Conservation (phyloP, 2,113 vertebrate genomes). For the Pristiophorus japonicus region DNA sequence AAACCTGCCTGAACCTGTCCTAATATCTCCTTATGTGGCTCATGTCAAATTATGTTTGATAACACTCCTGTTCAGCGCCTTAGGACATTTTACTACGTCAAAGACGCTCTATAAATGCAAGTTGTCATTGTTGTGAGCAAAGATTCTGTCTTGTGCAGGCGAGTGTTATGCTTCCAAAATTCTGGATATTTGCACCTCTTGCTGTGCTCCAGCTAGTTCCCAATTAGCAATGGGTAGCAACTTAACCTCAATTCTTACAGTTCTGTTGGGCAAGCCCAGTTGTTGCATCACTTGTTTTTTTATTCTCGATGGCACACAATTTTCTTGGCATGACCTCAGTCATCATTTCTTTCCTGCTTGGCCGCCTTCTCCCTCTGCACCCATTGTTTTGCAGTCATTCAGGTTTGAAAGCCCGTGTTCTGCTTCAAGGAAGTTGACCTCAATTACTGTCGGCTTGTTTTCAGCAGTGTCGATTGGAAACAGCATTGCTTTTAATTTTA, state of each 20-base stretch:
- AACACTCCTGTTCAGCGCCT: not conserved
- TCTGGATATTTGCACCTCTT: not conserved
- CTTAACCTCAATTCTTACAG: not conserved
- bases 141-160: not conserved
- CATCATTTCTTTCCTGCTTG: not conserved
- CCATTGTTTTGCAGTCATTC: not conserved
- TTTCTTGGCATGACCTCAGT: not conserved
- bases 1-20: not conserved
- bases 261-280: not conserved
- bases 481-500: not conserved
- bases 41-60: not conserved
- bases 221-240: not conserved
- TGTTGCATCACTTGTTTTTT: constrained; percentile 1
- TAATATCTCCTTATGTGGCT: not conserved
- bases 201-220: not conserved
- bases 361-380: not conserved
- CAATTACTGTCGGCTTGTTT: not conserved
- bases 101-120: not conserved
- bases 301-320: not conserved
- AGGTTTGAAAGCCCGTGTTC: constrained; percentile 7
- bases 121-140: not conserved
- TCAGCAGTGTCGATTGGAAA: not conserved
- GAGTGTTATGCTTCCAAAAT: not conserved
- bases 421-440: not conserved
- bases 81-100: not conserved